Conservation (phyloP, 2,113 vertebrate species). For the Urocitellus parryii region DNA sequence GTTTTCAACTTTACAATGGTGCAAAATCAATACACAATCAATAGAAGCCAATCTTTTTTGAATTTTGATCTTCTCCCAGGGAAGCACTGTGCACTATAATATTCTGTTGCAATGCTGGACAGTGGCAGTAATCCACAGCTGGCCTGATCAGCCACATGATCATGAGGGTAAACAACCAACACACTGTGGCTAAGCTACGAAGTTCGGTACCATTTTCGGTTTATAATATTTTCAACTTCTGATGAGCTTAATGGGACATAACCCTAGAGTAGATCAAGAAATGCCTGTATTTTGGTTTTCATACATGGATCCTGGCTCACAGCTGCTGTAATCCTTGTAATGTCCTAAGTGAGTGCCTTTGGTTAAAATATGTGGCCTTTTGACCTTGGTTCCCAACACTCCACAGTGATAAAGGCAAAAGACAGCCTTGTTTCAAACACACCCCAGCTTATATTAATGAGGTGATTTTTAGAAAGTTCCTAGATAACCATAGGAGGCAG, state of each 20-base stretch:
- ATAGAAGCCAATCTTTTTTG: background rate
- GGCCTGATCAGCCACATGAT: background rate
- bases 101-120: background rate
- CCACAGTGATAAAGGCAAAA: background rate
- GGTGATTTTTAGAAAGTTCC: background rate
- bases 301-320: background rate
- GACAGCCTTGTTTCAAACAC: background rate
- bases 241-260: background rate
- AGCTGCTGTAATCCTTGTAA: background rate
- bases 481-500: background rate
- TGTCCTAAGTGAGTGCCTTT: background rate
- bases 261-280: background rate
- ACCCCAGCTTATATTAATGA: background rate
- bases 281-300: background rate
- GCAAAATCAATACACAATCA: background rate
- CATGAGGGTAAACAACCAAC: background rate
- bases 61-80: background rate
- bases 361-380: background rate
- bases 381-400: background rate
- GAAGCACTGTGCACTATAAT: background rate
- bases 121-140: background rate
- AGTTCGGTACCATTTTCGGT: background rate
- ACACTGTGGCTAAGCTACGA: background rate
- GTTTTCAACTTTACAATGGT: background rate
- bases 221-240: background rate